phyloP scores from a whole-genome alignment of 2,113 vertebrate genomes.

The Megatriorchis doriae region DNA sequence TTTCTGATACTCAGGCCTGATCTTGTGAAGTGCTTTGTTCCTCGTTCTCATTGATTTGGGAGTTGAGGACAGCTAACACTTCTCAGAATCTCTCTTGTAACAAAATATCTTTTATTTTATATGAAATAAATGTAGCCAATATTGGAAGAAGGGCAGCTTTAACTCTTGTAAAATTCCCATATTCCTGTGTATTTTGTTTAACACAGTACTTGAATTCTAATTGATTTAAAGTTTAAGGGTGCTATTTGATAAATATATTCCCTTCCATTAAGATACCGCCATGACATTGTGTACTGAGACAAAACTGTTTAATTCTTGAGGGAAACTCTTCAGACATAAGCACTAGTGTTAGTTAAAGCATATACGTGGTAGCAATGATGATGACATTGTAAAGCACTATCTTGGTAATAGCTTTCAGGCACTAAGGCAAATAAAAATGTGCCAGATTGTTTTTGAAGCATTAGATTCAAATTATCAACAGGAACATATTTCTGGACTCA shows the following conservation, averaged over 20 bases:
- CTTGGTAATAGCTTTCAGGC: background rate
- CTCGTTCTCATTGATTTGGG: background rate
- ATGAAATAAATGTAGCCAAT: background rate
- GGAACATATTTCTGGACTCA: conserved; percentile 70
- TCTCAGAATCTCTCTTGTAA: background rate
- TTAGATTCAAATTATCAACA: conserved; percentile 68
- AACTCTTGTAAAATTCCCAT: background rate
- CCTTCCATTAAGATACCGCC: background rate
- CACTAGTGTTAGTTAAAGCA: background rate
- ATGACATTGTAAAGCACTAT: background rate
- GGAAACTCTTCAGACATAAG: background rate
- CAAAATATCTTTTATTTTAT: background rate
- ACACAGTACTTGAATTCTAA: background rate
- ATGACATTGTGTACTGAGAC: background rate
- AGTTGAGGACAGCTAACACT: background rate
- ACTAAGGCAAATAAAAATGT: conserved; percentile 44
- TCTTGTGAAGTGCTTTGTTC: background rate
- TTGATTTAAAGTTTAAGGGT: background rate
- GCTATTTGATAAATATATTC: background rate
- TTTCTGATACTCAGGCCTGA: background rate
- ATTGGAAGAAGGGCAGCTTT: background rate
- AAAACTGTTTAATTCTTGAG: background rate
- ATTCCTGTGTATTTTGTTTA: background rate
- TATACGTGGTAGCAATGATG: background rate
- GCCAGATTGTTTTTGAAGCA: conserved; percentile 70